Evolutionary conservation across 2,888 invertebrate genomes (phyloP), one percentile per base, ranked within the genome.

Genomic region (Bruchidius siliquastri): DNA sequence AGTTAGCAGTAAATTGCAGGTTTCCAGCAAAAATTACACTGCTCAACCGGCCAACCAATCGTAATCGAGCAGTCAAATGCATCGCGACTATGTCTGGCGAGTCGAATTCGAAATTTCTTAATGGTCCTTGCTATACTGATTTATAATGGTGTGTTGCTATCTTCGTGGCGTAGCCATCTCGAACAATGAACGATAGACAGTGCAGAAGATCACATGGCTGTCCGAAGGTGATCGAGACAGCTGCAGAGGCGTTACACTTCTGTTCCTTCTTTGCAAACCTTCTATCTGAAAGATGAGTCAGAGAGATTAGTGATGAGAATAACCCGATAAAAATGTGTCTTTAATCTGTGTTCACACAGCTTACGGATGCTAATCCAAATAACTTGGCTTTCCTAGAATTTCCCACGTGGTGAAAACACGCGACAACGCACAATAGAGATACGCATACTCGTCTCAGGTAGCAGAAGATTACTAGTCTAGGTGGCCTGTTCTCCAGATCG

Each of bases 101-200:
- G 75, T 77, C 77, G 76, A 78, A 79, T 78, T 74, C 76, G 73
- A 78, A 79, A 79, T 77, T 78, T 78, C 77, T 77, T 77, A 77
- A 77, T 77, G 72, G 76, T 74, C 74, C 77, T 77, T 75, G 74
- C 75, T 72, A 72, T 75, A 75, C 76, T 75, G 76, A 76, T 75
- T 76, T 72, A 77, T 77, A 74, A 77, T 77, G 72, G 73, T 76
- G 71, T 73, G 75, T 71, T 74, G 77, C 49, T 49, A 49, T 76
- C 75, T 75, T 71, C 21, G 22, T 71, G 73, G 72, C 72, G 67
- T 74, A 68, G 22, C 74, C 10, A 22, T 10, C 18, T 10, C 71
- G 71, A 76, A 76, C 76, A 76, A 76, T 76, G 76, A 72, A 75
- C 49, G 49, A 49, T 49, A 49, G 49, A 49, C 49, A 8, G 18